These are phyloP conservation scores for Ptychochromis oligacanthus DNA, from an alignment of 2,113 vertebrate genomes.

Conservation along the genomic window DNA sequence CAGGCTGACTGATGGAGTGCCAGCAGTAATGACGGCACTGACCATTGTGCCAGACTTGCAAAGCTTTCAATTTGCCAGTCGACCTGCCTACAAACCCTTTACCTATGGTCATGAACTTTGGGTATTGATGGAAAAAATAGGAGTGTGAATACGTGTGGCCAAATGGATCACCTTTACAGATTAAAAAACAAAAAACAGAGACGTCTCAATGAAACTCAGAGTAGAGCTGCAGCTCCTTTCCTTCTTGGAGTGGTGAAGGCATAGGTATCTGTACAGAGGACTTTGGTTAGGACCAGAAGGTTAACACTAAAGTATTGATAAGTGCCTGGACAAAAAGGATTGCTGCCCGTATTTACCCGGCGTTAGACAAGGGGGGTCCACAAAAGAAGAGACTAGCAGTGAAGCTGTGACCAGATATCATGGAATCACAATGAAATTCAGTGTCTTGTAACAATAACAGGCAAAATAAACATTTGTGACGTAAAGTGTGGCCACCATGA, in stretches of 20 bases:
- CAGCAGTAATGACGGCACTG: background rate
- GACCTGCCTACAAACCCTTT: background rate
- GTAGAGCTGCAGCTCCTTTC: background rate
- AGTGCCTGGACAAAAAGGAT: background rate
- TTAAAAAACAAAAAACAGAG: background rate
- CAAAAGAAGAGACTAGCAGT: no score
- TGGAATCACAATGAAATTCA: no score
- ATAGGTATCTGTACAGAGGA: background rate
- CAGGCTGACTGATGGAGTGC: background rate
- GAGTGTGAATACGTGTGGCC: background rate
- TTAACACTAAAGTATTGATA: no score
- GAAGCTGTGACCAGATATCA: no score
- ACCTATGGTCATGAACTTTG: background rate
- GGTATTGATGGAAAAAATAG: background rate
- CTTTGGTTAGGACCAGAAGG: background rate
- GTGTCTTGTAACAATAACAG: no score
- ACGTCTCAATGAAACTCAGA: no score
- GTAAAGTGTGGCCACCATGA: no score
- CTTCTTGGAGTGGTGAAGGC: background rate
- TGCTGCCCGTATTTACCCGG: background rate
- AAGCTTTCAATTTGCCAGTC: background rate
- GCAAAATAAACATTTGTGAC: no score
- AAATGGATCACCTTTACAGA: background rate
- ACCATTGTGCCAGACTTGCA: background rate
- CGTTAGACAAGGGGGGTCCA: background rate